Conservation (phyloP, 2,797 vertebrate species). For the Semotilus atromaculatus region DNA sequence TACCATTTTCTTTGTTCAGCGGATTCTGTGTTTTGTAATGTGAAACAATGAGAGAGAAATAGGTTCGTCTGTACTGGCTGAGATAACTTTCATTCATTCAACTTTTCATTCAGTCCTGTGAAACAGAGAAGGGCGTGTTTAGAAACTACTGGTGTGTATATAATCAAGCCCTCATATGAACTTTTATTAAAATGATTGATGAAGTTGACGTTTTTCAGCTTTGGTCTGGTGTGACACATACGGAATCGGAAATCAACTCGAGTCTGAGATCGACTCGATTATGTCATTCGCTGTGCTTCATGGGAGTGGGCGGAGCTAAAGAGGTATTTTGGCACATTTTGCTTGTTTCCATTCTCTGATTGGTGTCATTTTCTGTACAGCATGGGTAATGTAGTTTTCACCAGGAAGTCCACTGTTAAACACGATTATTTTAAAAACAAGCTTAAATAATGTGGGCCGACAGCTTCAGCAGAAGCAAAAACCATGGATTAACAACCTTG, state of each 20-base stretch:
- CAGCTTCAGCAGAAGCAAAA: no score
- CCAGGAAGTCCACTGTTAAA: no score
- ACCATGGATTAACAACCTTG: no score
- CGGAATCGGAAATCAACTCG: no score
- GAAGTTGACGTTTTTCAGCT: no score
- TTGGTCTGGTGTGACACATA: background rate
- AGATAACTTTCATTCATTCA: background rate
- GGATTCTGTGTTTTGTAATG: slow-evolving; percentile 10
- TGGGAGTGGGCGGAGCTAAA: no score
- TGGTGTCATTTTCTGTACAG: background rate
- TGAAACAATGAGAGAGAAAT: slow-evolving; percentile 15
- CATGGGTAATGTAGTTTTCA: background rate
- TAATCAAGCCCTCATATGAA: background rate
- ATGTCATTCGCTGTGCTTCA: no score
- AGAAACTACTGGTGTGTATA: background rate
- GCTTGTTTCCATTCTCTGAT: no score
- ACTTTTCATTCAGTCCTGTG: background rate
- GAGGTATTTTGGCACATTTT: no score
- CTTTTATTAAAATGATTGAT: background rate
- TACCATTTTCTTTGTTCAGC: slow-evolving; percentile 18
- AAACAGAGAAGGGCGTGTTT: background rate
- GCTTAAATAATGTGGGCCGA: no score
- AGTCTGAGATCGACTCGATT: no score
- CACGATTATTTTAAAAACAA: background rate
- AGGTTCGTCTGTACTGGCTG: background rate